Evolutionary conservation across 2,113 vertebrate species (phyloP), one percentile per base, ranked within the genome.

Genomic region (Vidua chalybeata): DNA sequence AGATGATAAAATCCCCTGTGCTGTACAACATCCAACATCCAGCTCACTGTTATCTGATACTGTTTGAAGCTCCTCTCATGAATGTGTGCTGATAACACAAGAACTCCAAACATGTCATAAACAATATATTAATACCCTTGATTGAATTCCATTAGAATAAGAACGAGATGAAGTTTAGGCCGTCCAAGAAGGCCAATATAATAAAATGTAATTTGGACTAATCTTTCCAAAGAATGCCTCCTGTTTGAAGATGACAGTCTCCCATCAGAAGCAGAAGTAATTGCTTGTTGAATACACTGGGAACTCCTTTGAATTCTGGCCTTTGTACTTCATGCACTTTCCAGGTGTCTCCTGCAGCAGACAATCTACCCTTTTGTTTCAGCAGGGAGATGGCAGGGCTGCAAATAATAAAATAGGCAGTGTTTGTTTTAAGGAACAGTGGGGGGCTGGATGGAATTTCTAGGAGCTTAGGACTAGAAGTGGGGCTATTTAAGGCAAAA

Each of bases 151-250:
- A 98, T 98, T 99, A 98, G 98, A 98, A 98, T 98, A 98, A 96
- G 94, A 97, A 98, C 97, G 96, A 98, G 98, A 99, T 98, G 98
- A 98, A 98, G 98, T 98, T 98, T 97, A 98, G 98, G 98, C 98
- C 75, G 94, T 98, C 98, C 98, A 96, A 98, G 96, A 97, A 97
- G 97, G 98, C 98, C 98, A 93, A 89, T 97, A 98, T 99, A 99
- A 99, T 99, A 99, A 99, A 99, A 99, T 97, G 98, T 99, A 99
- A 99, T 99, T 99, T 99, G 97, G 97, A 98, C 98, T 99, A 99
- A 99, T 99, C 99, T 99, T 98, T 98, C 97, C 84, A 73, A 99
- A 99, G 99, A 99, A 99, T 99, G 98, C 98, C 94, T 97, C 33
- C 61, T 95, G 98, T 99, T 99, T 99, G 99, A 99, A 99, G 98